A percentile compares a stretch with the other conserved stretches of the same genome.
Conservation (phyloP, 2,113 vertebrate genomes). For the Gyps fulvus region DNA sequence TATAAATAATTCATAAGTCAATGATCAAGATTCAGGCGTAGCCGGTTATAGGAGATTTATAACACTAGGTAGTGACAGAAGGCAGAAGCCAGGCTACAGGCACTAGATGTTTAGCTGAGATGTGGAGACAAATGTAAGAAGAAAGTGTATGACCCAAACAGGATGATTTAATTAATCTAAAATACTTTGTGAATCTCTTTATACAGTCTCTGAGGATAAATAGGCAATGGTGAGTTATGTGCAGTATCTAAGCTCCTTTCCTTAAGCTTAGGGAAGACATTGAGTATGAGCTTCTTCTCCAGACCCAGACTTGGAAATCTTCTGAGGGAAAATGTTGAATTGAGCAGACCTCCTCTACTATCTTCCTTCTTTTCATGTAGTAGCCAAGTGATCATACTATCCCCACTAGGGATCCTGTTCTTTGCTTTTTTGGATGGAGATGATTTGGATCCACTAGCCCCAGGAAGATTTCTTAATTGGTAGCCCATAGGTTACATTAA, state of each 20-base stretch:
- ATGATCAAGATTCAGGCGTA: background rate
- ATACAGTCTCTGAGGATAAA: background rate
- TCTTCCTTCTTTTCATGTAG: background rate
- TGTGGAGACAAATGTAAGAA: rapidly evolving
- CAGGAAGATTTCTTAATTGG: background rate
- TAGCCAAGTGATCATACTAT: background rate
- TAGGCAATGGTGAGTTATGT: rapidly evolving
- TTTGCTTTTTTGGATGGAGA: background rate
- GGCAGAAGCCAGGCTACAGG: background rate
- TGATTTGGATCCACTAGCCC: background rate
- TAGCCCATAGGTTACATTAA: background rate
- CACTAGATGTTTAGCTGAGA: background rate
- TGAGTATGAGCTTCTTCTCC: background rate
- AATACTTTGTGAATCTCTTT: background rate
- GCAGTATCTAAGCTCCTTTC: background rate
- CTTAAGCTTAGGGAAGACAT: background rate
- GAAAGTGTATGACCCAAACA: background rate
- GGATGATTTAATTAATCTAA: background rate
- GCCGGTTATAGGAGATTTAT: background rate
- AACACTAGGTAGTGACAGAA: background rate
- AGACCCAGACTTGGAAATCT: background rate
- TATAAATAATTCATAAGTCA: background rate
- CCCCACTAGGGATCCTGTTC: background rate
- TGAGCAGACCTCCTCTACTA: background rate
- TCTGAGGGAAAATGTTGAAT: background rate